Conservation (phyloP, 2,888 invertebrate species). For the Malachius bipustulatus region DNA sequence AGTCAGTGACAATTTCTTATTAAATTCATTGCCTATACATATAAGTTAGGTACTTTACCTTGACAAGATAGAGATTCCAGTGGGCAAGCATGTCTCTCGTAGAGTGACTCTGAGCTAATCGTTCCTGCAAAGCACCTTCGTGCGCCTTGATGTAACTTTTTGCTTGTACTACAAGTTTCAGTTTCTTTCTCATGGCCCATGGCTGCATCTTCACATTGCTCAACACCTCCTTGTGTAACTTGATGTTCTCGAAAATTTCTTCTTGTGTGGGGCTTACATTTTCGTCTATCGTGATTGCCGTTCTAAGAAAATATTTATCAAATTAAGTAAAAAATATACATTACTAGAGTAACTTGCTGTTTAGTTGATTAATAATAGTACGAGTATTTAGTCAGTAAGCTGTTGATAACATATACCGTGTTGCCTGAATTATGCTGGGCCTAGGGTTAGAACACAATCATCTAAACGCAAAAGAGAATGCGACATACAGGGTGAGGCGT, state of each 20-base stretch:
- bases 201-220: constrained; percentile 78
- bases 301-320: constrained; percentile 40
- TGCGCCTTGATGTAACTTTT: constrained; percentile 80
- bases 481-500: too few species aligned
- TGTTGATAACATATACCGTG: too few species aligned
- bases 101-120: constrained; percentile 78
- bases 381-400: too few species aligned
- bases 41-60: too few species aligned
- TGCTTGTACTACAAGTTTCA: constrained; percentile 71
- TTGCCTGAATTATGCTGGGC: too few species aligned
- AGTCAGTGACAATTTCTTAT: too few species aligned
- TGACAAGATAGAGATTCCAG: constrained; percentile 66
- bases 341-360: too few species aligned
- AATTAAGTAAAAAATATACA: too few species aligned
- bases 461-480: too few species aligned
- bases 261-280: constrained; percentile 56
- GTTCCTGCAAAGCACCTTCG: constrained; percentile 79
- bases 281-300: constrained; percentile 68
- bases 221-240: constrained; percentile 82
- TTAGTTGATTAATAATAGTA: too few species aligned
- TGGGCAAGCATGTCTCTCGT: constrained; percentile 76
- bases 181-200: constrained; percentile 69
- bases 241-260: constrained; percentile 81
- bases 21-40: too few species aligned
- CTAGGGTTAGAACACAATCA: too few species aligned